A percentile compares a stretch with the other conserved stretches of the same genome.
Conservation (phyloP, 2,113 vertebrate species). For the Albula glossodonta region DNA sequence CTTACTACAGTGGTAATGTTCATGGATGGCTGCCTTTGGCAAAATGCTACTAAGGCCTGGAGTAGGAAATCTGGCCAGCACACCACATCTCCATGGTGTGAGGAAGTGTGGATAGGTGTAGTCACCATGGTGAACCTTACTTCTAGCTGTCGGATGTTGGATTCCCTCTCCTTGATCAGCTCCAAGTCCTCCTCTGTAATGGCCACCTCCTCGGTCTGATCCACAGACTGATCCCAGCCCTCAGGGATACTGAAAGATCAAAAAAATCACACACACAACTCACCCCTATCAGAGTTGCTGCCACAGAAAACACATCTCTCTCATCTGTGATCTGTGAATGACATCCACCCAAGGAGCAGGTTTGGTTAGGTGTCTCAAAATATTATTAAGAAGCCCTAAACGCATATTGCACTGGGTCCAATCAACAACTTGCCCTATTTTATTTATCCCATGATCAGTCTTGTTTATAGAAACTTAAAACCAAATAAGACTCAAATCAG, state of each 20-base stretch:
- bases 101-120: not conserved
- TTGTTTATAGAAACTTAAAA: no score
- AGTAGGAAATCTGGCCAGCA: no score
- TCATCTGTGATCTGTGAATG: not conserved
- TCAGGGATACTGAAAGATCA: slow-evolving; percentile 77
- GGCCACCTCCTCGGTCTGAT: slow-evolving; percentile 81
- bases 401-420: no score
- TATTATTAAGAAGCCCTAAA: no score
- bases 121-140: slow-evolving; percentile 50
- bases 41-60: no score
- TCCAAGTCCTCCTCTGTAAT: slow-evolving; percentile 95
- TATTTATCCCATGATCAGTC: no score
- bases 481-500: no score
- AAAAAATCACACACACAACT: not conserved
- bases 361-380: no score
- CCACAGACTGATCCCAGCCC: slow-evolving; percentile 86
- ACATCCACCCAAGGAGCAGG: not conserved
- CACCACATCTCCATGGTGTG: no score
- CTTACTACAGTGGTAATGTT: no score
- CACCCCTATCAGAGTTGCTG: not conserved
- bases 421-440: no score
- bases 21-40: no score
- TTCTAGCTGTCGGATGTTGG: slow-evolving; percentile 91
- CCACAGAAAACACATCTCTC: not conserved
- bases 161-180: slow-evolving; percentile 93